These are phyloP conservation scores for Priocnemis perturbator DNA, from an alignment of 2,888 invertebrate species.

Conservation along the genomic window DNA sequence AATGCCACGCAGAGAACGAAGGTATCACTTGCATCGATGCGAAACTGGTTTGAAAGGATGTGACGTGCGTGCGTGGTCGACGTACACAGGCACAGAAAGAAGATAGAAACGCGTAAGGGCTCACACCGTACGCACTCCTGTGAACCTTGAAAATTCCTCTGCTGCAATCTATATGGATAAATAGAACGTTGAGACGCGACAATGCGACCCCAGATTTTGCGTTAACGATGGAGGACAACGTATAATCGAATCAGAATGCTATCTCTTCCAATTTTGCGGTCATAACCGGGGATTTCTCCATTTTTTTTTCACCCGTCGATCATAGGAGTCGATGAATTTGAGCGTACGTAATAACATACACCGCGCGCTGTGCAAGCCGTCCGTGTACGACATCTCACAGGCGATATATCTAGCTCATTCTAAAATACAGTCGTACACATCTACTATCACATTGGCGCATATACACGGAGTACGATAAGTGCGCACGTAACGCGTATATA, in stretches of 20 bases:
- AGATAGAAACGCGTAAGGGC: conserved; percentile 21
- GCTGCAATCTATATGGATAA: background rate
- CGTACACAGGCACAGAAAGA: too few species aligned
- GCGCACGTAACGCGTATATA: conserved; percentile 26
- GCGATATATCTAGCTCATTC: conserved; percentile 67
- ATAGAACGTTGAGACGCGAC: too few species aligned
- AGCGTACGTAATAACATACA: conserved; percentile 58
- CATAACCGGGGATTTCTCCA: too few species aligned
- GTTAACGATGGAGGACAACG: too few species aligned
- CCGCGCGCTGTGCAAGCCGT: conserved; percentile 31
- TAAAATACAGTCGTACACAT: conserved; percentile 57
- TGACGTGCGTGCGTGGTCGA: conserved; percentile 59
- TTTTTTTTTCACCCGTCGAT: too few species aligned
- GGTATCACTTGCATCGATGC: conserved; percentile 66
- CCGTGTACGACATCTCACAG: conserved; percentile 57
- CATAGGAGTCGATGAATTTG: too few species aligned
- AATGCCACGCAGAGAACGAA: conserved; percentile 60
- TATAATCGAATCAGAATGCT: too few species aligned
- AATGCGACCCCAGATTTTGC: too few species aligned
- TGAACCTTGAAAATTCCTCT: conserved; percentile 66
- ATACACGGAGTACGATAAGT: conserved; percentile 40
- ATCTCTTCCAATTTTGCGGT: too few species aligned
- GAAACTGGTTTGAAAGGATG: conserved; percentile 73
- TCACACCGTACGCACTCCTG: conserved; percentile 29
- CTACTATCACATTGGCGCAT: too few species aligned